These are phyloP conservation scores for Myoxocephalus aenaeus DNA, from an alignment of 2,797 vertebrate genomes.

Conservation along the genomic window DNA sequence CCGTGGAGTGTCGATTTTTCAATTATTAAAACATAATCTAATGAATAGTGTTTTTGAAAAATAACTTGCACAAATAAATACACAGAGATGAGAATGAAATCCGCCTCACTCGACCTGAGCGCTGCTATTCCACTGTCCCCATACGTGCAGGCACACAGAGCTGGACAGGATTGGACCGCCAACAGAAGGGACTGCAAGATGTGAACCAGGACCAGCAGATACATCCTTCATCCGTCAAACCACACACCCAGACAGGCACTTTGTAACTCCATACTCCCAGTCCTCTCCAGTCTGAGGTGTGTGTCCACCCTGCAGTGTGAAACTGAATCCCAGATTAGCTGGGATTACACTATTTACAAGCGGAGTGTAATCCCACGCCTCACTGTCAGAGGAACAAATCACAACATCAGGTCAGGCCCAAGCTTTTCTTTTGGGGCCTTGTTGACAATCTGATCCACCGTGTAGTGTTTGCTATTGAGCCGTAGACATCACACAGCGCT, in stretches of 20 bases:
- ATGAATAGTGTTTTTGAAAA: not conserved
- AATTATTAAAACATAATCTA: not conserved
- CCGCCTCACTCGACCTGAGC: conserved; percentile 83
- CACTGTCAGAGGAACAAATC: conserved; percentile 55
- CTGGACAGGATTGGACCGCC: conserved; percentile 83
- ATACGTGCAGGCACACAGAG: conserved; percentile 86
- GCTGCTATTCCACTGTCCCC: conserved; percentile 83
- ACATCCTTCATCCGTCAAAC: conserved; percentile 79
- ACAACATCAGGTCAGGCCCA: conserved; percentile 43
- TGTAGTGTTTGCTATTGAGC: not conserved
- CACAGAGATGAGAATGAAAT: conserved; percentile 32
- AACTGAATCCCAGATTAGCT: conserved; percentile 79
- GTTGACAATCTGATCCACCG: too few species aligned
- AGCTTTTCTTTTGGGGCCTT: not conserved
- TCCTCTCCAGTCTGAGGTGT: conserved; percentile 38
- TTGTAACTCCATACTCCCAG: conserved; percentile 44
- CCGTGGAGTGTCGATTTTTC: not conserved
- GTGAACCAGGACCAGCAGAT: conserved; percentile 78
- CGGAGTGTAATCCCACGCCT: conserved; percentile 69
- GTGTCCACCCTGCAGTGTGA: conserved; percentile 59
- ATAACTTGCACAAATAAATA: conserved; percentile 25
- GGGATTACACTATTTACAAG: conserved; percentile 74
- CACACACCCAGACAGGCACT: not conserved
- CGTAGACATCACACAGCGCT: too few species aligned
- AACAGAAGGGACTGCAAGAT: conserved; percentile 77